Percentiles rank a stretch among this genome's conserved stretches.
phyloP scores from a whole-genome alignment of 2,113 vertebrate genomes.

The Oncorhynchus mykiss region DNA sequence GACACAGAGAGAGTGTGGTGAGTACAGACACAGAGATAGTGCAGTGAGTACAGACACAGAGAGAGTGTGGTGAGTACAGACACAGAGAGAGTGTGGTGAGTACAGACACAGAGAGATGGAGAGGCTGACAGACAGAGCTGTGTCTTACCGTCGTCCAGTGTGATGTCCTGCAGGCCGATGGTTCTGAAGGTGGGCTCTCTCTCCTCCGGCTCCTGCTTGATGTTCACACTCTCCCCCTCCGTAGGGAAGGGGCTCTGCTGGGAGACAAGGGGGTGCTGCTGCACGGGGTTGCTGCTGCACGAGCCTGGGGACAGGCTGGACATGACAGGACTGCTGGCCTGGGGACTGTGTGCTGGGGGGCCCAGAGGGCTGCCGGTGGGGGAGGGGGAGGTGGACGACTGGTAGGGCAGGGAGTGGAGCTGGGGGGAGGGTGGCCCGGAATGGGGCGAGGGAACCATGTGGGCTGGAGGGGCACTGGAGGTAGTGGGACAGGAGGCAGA shows the following conservation, averaged over 20 bases:
- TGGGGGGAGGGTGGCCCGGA: constrained; percentile 93
- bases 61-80: too few relatives aligned
- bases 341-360: constrained; percentile 75
- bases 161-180: constrained; percentile 97
- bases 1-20: neutral
- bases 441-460: constrained; percentile 84
- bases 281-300: neutral
- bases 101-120: neutral
- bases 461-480: constrained; percentile 71
- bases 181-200: constrained; percentile 88
- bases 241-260: constrained; percentile 75
- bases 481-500: constrained; percentile 84
- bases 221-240: constrained; percentile 79
- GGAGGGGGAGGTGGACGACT: constrained; percentile 86
- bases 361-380: constrained; percentile 77
- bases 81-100: neutral
- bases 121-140: neutral
- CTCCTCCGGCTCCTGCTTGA: constrained; percentile 95
- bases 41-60: too few relatives aligned
- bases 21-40: neutral
- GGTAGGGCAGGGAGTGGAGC: constrained; percentile 89
- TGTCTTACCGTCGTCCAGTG: constrained; percentile 93
- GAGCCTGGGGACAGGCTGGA: constrained; percentile 66
- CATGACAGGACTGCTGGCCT: constrained; percentile 83
- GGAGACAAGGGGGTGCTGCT: constrained; percentile 64